phyloP scores from a whole-genome alignment of 2,888 invertebrate species.

The Melanophora roralis region DNA sequence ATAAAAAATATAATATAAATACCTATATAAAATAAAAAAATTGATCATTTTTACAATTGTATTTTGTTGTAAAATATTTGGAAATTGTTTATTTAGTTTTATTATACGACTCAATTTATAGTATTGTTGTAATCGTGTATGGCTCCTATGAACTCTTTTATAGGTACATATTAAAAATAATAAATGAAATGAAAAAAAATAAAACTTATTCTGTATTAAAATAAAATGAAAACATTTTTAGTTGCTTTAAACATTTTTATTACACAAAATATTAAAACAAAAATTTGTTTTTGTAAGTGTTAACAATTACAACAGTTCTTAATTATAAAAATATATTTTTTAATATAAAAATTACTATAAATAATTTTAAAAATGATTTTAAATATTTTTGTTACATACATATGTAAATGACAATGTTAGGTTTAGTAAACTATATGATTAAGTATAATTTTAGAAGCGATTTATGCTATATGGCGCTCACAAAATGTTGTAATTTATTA shows the following conservation, averaged over 20 bases:
- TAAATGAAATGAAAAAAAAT: too few species aligned
- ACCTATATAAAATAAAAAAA: too few species aligned
- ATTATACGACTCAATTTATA: too few species aligned
- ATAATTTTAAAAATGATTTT: slow-evolving; percentile 18
- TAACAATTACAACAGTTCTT: slow-evolving; percentile 39
- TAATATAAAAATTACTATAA: background rate
- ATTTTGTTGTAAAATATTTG: too few species aligned
- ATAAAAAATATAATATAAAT: too few species aligned
- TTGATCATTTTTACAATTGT: too few species aligned
- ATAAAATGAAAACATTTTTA: background rate
- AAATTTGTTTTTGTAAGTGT: background rate
- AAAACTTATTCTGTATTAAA: too few species aligned
- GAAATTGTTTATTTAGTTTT: too few species aligned
- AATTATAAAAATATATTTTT: background rate
- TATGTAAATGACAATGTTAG: slow-evolving; percentile 17
- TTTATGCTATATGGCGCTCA: background rate
- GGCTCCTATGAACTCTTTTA: too few species aligned
- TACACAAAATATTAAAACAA: slow-evolving; percentile 6
- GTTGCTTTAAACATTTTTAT: slow-evolving; percentile 15
- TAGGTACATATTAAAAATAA: too few species aligned
- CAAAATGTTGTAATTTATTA: slow-evolving; percentile 17
- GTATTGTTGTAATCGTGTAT: too few species aligned
- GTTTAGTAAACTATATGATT: slow-evolving; percentile 13
- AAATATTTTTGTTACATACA: slow-evolving; percentile 8
- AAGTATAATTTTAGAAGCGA: slow-evolving; percentile 38